Evolutionary conservation across 2,888 invertebrate genomes (phyloP), one percentile per base, ranked within the genome.

Genomic region (Polydrusus pterygomalis): DNA sequence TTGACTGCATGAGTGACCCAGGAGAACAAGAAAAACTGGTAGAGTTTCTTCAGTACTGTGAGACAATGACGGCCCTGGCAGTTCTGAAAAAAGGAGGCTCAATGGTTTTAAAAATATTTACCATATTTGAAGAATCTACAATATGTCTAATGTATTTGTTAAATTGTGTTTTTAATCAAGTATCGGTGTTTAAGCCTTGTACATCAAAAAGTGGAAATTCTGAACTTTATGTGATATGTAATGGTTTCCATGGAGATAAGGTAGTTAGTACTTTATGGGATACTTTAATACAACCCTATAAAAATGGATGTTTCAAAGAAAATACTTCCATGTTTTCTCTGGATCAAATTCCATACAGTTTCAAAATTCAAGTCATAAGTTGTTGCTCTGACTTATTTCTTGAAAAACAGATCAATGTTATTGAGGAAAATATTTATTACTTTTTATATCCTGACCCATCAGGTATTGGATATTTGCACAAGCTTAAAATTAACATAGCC

Each of bases 181-280:
- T 98, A 0, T 89, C 91, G 80, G 89, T 96, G 17, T 95, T 93
- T 85, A 98, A 98, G 86, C 98, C 98, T 0, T 93, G 92, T 0
- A 95, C 96, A 0, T 98, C 98, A n/a, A 96, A 96, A 84, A 93
- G 95, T 83, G 98, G 98, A 8, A 98, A 98, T 87, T 98, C 98
- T 0, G 98, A 98, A 88, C 92, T 95, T 0, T 98, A 98, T 84
- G 90, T 97, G 0, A 89, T 98, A 34, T 95, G 95, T 82, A 85
- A 92, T 30, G 88, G 89, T 20, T 95, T 90, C 83, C 89, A 89
- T 80, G 92, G 92, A 2, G 82, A 80, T 13, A 79, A 87, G 7
- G 15, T 70, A n/a, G 47, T 84, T 25, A 60, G 72, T 13, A 30
- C 77, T 7, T 73, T 86, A 38, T 85, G 84, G 84, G 69, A 80